Base-by-base conservation (phyloP, 2,797 vertebrate species). In the Antennarius maculatus region DNA sequence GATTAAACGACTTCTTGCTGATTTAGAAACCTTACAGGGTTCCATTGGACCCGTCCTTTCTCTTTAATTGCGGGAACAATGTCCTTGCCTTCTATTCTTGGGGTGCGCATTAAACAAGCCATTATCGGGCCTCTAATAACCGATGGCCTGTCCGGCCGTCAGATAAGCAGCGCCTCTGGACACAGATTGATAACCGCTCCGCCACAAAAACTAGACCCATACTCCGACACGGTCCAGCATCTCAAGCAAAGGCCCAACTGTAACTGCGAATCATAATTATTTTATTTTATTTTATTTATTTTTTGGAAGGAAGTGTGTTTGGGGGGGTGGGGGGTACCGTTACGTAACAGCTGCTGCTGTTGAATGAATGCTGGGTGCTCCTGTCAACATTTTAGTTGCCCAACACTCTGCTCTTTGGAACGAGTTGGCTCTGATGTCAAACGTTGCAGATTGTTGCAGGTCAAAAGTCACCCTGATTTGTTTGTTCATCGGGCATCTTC, bases 101-200 rank as follows among this genome's bases (percentile, higher is more conserved):
- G 59, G 57, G 66, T 65, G 78, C 56, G 69, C 82, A 89, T 88
- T 92, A 89, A 89, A 88, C 78, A 77, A 84, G 82, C 80, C 81
- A 89, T 90, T 90, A 91, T 84, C 84, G 79, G 79, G 16, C 77
- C 83, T 86, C 84, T 88, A 89, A 88, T 88, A 88, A 86, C 66
- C 81, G 82, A 87, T 88, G 81, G 77, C 66, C 85, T 59, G 58
- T 52, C 51, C 63, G 42, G 47, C 66, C 66, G 6, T 16, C 63
- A 54, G 59, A 84, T 76, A 43, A 43, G 42, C 42, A 15, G 42
- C 42, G 6, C 13, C 42, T 13, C 42, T 43, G 42, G 42, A 43
- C 42, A 43, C 42, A 43, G 42, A 43, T 43, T 43, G 14, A 43
- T 14, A 43, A 43, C 42, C 14, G 14, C 10, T 41, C 39, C 13